A percentile compares a stretch with the other conserved stretches of the same genome.
Evolutionary conservation across 1,140 invertebrate species (phyloP).

Genomic region (Monochamus saltuarius): DNA sequence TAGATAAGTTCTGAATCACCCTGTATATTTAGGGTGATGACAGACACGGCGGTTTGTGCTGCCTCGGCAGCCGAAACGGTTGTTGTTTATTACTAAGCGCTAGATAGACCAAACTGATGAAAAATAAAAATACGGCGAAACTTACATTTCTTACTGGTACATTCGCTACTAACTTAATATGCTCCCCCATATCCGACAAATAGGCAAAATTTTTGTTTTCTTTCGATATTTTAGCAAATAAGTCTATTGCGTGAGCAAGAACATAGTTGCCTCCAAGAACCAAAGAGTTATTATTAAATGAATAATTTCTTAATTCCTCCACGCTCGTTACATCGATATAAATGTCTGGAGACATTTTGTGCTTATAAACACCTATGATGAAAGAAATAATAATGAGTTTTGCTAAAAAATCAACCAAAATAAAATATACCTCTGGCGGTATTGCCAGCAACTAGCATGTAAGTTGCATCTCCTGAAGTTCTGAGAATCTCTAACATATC

Average conservation of each 20-base stretch:
- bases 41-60: too few relatives aligned
- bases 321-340: slow-evolving; percentile 75
- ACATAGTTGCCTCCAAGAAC: slow-evolving; percentile 66
- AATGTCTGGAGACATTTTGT: slow-evolving; percentile 55
- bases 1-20: too few relatives aligned
- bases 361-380: slow-evolving; percentile 62
- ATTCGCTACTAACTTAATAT: slow-evolving; percentile 69
- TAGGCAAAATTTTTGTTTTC: slow-evolving; percentile 57
- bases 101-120: too few relatives aligned
- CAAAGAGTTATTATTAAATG: slow-evolving; percentile 55
- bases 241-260: slow-evolving; percentile 64
- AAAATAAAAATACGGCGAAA: slow-evolving; percentile 22
- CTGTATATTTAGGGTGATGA: too few relatives aligned
- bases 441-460: slow-evolving; percentile 45
- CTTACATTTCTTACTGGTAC: slow-evolving; percentile 69
- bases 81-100: too few relatives aligned
- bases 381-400: neutral
- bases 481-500: slow-evolving; percentile 36
- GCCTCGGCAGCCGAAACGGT: too few relatives aligned
- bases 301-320: slow-evolving; percentile 59
- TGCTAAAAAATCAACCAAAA: too few relatives aligned
- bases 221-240: slow-evolving; percentile 55
- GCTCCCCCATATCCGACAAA: slow-evolving; percentile 58
- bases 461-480: slow-evolving; percentile 26
- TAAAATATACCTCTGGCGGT: slow-evolving; percentile 40